Base-by-base conservation (phyloP, 2,888 invertebrate genomes). In the Tyria jacobaeae region DNA sequence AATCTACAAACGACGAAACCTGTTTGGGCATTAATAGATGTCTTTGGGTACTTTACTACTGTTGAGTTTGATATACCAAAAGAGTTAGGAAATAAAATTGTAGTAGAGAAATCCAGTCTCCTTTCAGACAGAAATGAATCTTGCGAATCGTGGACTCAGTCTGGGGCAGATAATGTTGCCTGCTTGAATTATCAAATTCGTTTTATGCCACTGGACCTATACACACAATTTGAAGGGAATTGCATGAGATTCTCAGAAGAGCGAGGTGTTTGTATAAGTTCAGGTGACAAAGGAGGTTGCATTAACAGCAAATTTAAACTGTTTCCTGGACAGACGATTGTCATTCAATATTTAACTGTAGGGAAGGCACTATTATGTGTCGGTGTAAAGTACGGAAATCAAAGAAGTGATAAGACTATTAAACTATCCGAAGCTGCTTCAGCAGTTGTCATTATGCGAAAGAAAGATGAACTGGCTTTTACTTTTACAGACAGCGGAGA, bases 11-110 rank as follows among this genome's bases (percentile, higher is more conserved):
- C 37, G 3, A 52, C 24, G 4, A 24, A 24, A 52, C 37, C 52
- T 1, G 35, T 52, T 3, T 52, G 52, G 52, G 52, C 35, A 1
- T 52, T 52, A 3, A 37, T 14, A 24, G 52, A 52, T 37, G 2
- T 52, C 14, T 37, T 37, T n/a, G 52, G 52, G n/a, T 52, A 52
- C 15, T 52, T 52, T 35, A 52, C 52, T 4, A 44, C 10, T 10
- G 41, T 44, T 3, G 41, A 44, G 10, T 44, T 44, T 4, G 41
- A 44, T 44, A 17, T 44, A 44, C 41, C 17, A 17, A 44, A 44
- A 21, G 21, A 44, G 9, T 17, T 21, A 21, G 10, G 12, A 10
- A 21, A 21, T 3, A 44, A 17, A 44, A 44, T 17, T 44, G 2
- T 7, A 4, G 21, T 12, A 21, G 41, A 17, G 7, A 31, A 31